phyloP scores from a whole-genome alignment of 2,888 invertebrate species.

The Amorpha juglandis region DNA sequence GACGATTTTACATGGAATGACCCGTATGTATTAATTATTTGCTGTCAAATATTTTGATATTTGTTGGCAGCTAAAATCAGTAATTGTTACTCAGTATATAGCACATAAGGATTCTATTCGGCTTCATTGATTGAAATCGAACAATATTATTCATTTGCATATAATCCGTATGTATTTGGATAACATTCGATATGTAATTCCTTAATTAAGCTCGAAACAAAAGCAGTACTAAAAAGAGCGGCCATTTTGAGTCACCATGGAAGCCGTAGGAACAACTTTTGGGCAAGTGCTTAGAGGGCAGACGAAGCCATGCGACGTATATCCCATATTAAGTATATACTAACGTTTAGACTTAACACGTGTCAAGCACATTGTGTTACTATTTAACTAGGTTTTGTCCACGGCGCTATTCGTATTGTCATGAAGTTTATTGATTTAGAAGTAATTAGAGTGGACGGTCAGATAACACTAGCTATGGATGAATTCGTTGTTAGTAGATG shows the following conservation, averaged over 20 bases:
- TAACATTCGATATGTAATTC: background rate
- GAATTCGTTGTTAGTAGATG: too few relatives aligned
- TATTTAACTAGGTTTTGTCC: constrained; percentile 32
- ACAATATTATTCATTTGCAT: background rate
- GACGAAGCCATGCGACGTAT: constrained; percentile 65
- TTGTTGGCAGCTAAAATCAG: background rate
- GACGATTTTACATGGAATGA: too few relatives aligned
- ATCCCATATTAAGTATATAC: constrained; percentile 50
- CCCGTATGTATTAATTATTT: too few relatives aligned
- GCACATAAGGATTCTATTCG: background rate
- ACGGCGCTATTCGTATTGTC: background rate
- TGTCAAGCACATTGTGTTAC: constrained; percentile 46
- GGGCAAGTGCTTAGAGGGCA: constrained; percentile 63
- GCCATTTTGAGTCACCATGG: constrained; percentile 74
- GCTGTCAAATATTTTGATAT: too few relatives aligned
- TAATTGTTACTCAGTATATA: background rate
- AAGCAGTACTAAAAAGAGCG: constrained; percentile 49
- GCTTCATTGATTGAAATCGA: background rate
- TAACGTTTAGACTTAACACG: constrained; percentile 52
- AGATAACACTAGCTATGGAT: background rate
- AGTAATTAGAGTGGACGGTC: background rate
- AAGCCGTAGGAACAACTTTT: constrained; percentile 69
- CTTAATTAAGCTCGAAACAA: constrained; percentile 27
- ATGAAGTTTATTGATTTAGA: background rate
- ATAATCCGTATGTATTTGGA: background rate